phyloP scores from a whole-genome alignment of 30 jellyfish, hydroid and myxozoan genomes.

The Phacellophora camtschatica region DNA sequence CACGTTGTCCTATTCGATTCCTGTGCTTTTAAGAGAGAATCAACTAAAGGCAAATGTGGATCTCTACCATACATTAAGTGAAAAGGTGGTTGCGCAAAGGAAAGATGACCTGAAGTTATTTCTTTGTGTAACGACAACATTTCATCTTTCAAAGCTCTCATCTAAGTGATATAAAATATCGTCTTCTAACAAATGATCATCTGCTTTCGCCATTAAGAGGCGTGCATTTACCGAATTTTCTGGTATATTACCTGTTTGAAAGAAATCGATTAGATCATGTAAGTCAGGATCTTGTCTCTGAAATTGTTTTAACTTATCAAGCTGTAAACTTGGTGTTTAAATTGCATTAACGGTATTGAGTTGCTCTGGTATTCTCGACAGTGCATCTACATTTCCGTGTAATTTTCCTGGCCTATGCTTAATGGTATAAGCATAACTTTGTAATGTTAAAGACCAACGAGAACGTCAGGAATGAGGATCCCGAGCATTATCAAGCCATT shows the following conservation, averaged over 20 bases:
- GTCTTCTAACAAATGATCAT: slow-evolving; percentile 42
- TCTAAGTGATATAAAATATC: slow-evolving; percentile 50
- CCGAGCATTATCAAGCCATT: slow-evolving; percentile 52
- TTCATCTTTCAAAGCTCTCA: slow-evolving; percentile 49
- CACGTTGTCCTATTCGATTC: slow-evolving; percentile 9
- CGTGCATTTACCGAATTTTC: background rate
- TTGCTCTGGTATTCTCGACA: slow-evolving; percentile 44
- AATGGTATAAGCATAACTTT: slow-evolving; percentile 21
- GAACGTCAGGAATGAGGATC: slow-evolving; percentile 44
- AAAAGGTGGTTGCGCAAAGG: slow-evolving; percentile 34
- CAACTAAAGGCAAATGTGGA: slow-evolving; percentile 58
- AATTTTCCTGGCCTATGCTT: slow-evolving; percentile 57
- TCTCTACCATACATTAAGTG: slow-evolving; percentile 39
- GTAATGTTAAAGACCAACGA: slow-evolving; percentile 47
- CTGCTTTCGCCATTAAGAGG: slow-evolving; percentile 44
- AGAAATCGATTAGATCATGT: background rate
- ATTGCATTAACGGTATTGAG: background rate
- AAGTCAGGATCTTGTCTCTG: slow-evolving; percentile 25
- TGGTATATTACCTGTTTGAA: background rate
- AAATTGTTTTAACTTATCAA: background rate
- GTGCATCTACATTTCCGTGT: slow-evolving; percentile 45
- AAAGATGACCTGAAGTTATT: slow-evolving; percentile 46
- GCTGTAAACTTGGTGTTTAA: slow-evolving; percentile 28
- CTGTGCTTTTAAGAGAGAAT: slow-evolving; percentile 24
- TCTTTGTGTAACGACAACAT: slow-evolving; percentile 53